Base-by-base conservation (phyloP, 2,888 invertebrate species). In the Dicranocentrus wangi region DNA sequence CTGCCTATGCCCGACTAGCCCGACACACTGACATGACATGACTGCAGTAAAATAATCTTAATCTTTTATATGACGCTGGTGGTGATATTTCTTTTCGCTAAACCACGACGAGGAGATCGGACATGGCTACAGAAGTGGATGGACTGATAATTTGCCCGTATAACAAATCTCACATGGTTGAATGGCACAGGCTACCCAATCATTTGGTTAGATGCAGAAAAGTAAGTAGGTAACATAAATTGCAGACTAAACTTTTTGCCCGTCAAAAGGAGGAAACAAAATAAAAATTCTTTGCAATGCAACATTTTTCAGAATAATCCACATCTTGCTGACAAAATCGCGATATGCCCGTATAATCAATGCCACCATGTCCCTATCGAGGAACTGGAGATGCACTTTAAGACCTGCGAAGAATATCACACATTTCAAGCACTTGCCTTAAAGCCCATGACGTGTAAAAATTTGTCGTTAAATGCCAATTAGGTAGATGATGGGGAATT, bases 151-250 rank as follows among this genome's bases (percentile, higher is more conserved):
- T 76, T 17, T 84, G 84, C 63, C 84, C 84, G 17, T 84, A 84
- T 47, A 83, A 84, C 27, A 28, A 53, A 10, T 79, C 73, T 0
- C 84, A 84, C 55, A 68, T 82, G 61, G 28, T 72, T 10, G 51
- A 61, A 23, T 28, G 28, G 51, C 19, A 32, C 10, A 72, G 23
- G 13, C 17, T 72, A 8, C 28, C 75, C 10, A 63, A 72, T 13
- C 84, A 84, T 72, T 60, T 84, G 15, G 68, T 82, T 0, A 72
- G 80, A 47, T 84, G 84, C 55, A 81, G 84, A 32, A 60, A 83
- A 61, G 84, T 84, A 75, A 75, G 68, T 65, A 8, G 19, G 3
- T 23, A 32, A 32, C 10, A 8, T 39, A 17, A 27, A n/a, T n/a
- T n/a, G n/a, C n/a, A n/a, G n/a, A n/a, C n/a, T n/a, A n/a, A n/a